Evolutionary conservation across 2,113 vertebrate species (phyloP).

Genomic region (Verasper variegatus): DNA sequence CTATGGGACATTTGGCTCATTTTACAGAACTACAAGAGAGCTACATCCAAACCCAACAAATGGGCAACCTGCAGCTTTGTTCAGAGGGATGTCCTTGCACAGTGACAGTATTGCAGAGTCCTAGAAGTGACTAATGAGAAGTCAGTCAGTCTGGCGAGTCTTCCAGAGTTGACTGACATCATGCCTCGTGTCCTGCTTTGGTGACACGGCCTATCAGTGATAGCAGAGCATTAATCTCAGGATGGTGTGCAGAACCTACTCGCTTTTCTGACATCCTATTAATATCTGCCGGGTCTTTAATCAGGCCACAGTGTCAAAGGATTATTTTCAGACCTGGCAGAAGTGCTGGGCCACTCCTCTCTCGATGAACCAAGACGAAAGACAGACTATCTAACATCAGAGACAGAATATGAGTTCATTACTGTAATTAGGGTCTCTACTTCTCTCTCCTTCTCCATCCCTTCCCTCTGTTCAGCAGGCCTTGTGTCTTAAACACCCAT

Average conservation of each 20-base stretch:
- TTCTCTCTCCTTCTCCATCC: conserved; percentile 39
- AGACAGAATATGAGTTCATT: conserved; percentile 78
- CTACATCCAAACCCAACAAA: conserved; percentile 1
- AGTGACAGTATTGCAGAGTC: conserved; percentile 17
- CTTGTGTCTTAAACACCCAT: conserved; percentile 75
- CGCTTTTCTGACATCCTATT: conserved; percentile 62
- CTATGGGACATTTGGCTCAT: background rate
- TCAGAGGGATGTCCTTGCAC: background rate
- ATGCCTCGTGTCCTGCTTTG: conserved; percentile 1
- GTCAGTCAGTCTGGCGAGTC: conserved; percentile 3
- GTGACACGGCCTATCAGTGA: conserved; percentile 35
- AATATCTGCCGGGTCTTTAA: conserved; percentile 71
- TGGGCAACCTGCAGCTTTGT: background rate
- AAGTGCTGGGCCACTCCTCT: conserved; percentile 50
- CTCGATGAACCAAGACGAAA: conserved; percentile 69
- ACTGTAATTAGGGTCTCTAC: conserved; percentile 77
- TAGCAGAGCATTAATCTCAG: conserved; percentile 48
- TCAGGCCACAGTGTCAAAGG: conserved; percentile 77
- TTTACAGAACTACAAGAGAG: conserved; percentile 1
- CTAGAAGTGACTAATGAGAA: conserved; percentile 29
- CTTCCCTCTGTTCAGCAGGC: conserved; percentile 51
- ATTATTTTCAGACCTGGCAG: conserved; percentile 79
- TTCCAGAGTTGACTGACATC: conserved; percentile 28
- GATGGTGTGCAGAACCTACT: conserved; percentile 46
- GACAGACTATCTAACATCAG: conserved; percentile 57